phyloP scores from a whole-genome alignment of 2,113 vertebrate species.

The Chascanopsetta lugubris region DNA sequence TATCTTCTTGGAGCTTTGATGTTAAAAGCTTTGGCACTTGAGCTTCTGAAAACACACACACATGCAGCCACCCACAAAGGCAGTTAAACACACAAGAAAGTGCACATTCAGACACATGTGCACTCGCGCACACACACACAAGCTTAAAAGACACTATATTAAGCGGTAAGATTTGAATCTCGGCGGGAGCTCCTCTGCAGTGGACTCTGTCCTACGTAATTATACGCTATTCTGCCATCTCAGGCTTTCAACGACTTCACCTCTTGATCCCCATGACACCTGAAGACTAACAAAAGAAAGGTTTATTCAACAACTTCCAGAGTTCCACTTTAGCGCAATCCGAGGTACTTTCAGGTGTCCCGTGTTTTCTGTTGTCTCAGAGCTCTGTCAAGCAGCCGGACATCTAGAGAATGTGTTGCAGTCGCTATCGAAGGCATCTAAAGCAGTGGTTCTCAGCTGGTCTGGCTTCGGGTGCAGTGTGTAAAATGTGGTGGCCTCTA shows the following conservation, averaged over 20 bases:
- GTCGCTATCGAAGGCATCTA: too few relatives aligned
- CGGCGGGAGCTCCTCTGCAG: constrained; percentile 52
- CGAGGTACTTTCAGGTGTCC: constrained; percentile 31
- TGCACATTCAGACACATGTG: constrained; percentile 14
- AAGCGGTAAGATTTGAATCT: constrained; percentile 68
- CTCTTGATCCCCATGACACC: constrained; percentile 63
- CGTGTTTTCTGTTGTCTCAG: constrained; percentile 34
- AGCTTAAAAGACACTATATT: constrained; percentile 57
- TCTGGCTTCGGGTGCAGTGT: too few relatives aligned
- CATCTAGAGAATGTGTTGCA: too few relatives aligned
- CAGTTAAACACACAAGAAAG: constrained; percentile 33
- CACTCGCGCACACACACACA: constrained; percentile 4
- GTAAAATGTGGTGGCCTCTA: too few relatives aligned
- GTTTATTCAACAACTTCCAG: constrained; percentile 68
- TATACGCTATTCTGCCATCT: constrained; percentile 57
- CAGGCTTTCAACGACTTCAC: constrained; percentile 52
- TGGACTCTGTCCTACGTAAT: constrained; percentile 59
- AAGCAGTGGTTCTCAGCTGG: too few relatives aligned
- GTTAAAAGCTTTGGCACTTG: constrained; percentile 67
- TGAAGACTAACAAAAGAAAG: constrained; percentile 64
- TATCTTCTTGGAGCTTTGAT: constrained; percentile 56
- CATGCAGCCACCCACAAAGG: constrained; percentile 48
- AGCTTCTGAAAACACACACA: constrained; percentile 39
- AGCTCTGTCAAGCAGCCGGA: constrained; percentile 9
- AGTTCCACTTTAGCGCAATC: constrained; percentile 41